Percentiles rank a stretch among this genome's conserved stretches.
These are phyloP conservation scores for Dromococcyx pavoninus DNA, from an alignment of 2,797 vertebrate species.

Conservation along the genomic window DNA sequence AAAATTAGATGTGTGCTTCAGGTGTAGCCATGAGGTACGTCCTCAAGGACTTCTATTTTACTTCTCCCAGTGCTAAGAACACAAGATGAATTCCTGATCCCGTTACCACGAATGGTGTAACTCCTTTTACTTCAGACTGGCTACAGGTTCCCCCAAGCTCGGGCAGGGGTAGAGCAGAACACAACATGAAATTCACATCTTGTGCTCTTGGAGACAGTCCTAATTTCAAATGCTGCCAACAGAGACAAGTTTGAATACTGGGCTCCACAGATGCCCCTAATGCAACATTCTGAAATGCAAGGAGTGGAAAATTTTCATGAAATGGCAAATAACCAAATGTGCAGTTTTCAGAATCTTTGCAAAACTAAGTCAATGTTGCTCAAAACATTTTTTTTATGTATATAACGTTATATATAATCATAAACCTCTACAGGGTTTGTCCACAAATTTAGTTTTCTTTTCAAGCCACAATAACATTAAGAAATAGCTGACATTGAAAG, in stretches of 20 bases:
- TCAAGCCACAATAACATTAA: not conserved
- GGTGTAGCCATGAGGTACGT: not conserved
- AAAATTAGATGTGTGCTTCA: conserved; percentile 38
- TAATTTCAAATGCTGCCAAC: not conserved
- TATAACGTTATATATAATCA: not conserved
- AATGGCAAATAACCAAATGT: not conserved
- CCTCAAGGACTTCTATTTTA: not conserved
- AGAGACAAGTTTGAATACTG: not conserved
- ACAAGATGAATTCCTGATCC: not conserved
- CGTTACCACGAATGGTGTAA: not conserved
- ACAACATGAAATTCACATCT: not conserved
- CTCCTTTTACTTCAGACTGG: not conserved
- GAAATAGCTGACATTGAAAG: not conserved
- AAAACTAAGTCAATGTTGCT: not conserved
- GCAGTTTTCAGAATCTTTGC: not conserved
- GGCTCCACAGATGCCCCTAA: not conserved
- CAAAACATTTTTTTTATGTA: not conserved
- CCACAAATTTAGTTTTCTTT: not conserved
- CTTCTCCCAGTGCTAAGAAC: not conserved
- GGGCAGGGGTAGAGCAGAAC: not conserved
- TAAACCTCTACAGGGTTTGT: not conserved
- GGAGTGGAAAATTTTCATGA: too few species aligned
- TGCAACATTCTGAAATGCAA: not conserved
- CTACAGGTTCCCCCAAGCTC: not conserved
- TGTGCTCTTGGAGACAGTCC: not conserved